These are phyloP conservation scores for Bufo gargarizans DNA, from an alignment of 2,113 vertebrate genomes.

Conservation along the genomic window DNA sequence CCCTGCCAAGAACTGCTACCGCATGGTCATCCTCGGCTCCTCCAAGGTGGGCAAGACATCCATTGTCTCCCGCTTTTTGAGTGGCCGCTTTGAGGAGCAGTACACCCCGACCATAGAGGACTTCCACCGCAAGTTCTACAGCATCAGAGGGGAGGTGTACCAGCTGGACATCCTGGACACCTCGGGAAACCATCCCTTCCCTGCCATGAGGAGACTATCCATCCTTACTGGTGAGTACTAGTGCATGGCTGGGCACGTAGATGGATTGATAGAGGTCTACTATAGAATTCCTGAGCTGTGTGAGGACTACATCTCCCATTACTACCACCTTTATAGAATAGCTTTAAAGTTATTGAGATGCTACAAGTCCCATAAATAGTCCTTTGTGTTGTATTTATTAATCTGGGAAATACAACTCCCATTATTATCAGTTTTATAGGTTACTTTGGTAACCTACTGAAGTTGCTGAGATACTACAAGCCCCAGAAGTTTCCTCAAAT, in stretches of 20 bases:
- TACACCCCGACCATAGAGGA: constrained; percentile 98
- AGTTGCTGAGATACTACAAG: neutral
- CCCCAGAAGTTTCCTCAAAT: neutral
- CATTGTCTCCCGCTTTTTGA: constrained; percentile 95
- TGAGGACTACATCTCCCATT: too few relatives aligned
- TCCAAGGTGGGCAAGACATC: constrained; percentile 98
- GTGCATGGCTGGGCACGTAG: neutral
- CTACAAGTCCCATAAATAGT: neutral
- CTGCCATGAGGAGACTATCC: constrained; percentile 95
- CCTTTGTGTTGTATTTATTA: neutral
- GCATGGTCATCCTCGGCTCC: constrained; percentile 97
- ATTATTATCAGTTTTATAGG: too few relatives aligned
- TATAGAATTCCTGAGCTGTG: too few relatives aligned
- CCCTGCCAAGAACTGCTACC: constrained; percentile 94
- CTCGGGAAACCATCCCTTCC: constrained; percentile 94
- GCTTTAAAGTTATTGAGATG: neutral
- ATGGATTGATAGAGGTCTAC: too few relatives aligned
- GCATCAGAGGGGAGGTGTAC: constrained; percentile 93
- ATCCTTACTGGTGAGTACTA: constrained; percentile 89
- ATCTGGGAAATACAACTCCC: neutral
- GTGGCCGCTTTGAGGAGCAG: constrained; percentile 91
- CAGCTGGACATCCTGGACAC: constrained; percentile 97
- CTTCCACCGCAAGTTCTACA: constrained; percentile 98
- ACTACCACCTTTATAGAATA: too few relatives aligned
- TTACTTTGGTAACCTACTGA: neutral